Evolutionary conservation across 2,113 vertebrate species (phyloP).

Genomic region (Oryzias curvinotus): DNA sequence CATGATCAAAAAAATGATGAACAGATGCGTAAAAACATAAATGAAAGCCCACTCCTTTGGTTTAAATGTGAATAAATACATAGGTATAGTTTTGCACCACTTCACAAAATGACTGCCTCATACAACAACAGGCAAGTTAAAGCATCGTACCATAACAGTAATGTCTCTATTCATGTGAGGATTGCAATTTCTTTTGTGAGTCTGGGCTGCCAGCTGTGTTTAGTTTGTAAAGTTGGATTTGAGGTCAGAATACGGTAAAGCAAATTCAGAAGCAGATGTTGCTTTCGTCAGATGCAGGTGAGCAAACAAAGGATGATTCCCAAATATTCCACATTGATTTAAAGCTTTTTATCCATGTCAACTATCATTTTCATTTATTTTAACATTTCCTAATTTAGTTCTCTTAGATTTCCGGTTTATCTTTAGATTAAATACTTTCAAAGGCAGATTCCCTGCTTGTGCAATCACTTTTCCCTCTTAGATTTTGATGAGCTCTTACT

Average conservation of each 20-base stretch:
- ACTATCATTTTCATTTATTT: neutral
- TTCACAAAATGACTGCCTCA: neutral
- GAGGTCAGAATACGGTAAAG: too few relatives aligned
- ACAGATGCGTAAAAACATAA: neutral
- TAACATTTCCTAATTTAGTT: neutral
- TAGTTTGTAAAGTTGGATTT: neutral
- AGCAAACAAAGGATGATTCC: too few relatives aligned
- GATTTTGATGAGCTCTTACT: constrained; percentile 3
- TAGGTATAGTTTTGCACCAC: neutral
- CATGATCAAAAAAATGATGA: too few relatives aligned
- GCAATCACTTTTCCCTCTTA: neutral
- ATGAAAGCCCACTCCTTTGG: neutral
- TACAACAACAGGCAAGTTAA: neutral
- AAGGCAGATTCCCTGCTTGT: neutral
- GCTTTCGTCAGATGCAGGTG: too few relatives aligned
- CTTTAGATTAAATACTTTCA: neutral
- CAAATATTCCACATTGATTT: too few relatives aligned
- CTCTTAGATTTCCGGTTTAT: neutral
- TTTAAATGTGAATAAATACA: neutral
- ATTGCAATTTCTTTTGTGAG: neutral
- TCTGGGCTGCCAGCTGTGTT: neutral
- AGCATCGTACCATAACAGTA: neutral
- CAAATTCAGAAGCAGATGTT: too few relatives aligned
- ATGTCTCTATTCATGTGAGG: neutral
- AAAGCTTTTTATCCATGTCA: too few relatives aligned